Evolutionary conservation across 2,888 invertebrate genomes (phyloP).

Genomic region (Rotaria magnacalcarata): DNA sequence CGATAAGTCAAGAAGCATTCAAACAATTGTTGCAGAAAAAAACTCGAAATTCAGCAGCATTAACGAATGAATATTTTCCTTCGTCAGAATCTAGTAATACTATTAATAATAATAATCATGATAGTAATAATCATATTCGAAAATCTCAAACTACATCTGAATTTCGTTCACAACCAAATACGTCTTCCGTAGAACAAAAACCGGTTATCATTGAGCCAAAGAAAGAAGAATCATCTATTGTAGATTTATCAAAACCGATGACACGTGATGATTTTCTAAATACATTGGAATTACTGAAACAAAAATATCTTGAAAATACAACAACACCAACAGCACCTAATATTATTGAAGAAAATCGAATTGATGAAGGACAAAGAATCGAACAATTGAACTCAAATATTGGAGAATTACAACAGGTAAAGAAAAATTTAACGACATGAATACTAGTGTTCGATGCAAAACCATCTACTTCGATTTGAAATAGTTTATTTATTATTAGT

Average conservation of each 20-base stretch:
- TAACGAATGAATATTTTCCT: neutral
- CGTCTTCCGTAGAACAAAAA: neutral
- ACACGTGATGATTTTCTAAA: slow-evolving; percentile 11
- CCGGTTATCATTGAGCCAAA: neutral
- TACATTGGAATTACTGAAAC: neutral
- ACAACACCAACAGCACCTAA: neutral
- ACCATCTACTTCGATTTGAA: too few relatives aligned
- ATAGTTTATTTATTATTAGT: too few relatives aligned
- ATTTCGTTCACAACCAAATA: slow-evolving; percentile 13
- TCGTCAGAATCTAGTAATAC: neutral
- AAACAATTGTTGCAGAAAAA: slow-evolving; percentile 42
- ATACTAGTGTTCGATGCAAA: too few relatives aligned
- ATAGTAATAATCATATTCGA: neutral
- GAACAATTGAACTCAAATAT: slow-evolving; percentile 24
- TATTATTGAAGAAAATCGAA: neutral
- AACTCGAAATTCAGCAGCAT: slow-evolving; percentile 13
- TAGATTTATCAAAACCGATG: slow-evolving; percentile 8
- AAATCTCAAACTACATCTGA: slow-evolving; percentile 21
- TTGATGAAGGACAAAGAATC: neutral
- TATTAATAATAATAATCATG: neutral
- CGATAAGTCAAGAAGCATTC: slow-evolving; percentile 45
- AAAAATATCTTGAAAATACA: slow-evolving; percentile 1
- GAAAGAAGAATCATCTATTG: neutral
- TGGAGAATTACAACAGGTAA: slow-evolving; percentile 33
- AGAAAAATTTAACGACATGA: too few relatives aligned